Evolutionary conservation across 2,888 invertebrate species (phyloP), one percentile per base, ranked within the genome.

Genomic region (Noctuana brunneofusca): DNA sequence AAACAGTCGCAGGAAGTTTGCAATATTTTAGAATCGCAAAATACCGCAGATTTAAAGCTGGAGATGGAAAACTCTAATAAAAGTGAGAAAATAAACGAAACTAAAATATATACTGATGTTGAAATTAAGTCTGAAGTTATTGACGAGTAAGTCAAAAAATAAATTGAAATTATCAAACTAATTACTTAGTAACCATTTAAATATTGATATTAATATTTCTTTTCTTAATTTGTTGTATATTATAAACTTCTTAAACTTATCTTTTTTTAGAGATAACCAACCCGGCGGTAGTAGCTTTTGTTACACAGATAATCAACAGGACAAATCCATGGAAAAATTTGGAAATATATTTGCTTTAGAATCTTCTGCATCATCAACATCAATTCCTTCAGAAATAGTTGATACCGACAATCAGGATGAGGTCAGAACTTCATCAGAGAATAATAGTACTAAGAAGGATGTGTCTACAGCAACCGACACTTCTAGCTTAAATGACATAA

Each of bases 81-180:
- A 24, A 72, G 72, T 35, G 85, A 85, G 66, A 79, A 72, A 70
- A 64, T 78, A 30, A 84, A 82, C 68, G 85, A 85, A 57, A 75
- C 81, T 12, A 68, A 75, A 52, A 71, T 86, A 16, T 76, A 78
- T 24, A 75, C 86, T 66, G 83, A 87, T 68, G 72, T 89, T 63
- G 88, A 86, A 71, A 81, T 91, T 71, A 91, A 91, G 66, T 73
- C 89, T n/a, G 90, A 91, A 75, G 76, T 78, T 43, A 75, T 90
- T 68, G 90, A 91, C 69, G 90, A 89, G 90, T 91, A 75, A 87
- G 90, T 84, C 16, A 67, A 49, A 30, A 43, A 9, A 11, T 8
- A 32, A 8, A 9, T n/a, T n/a, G n/a, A n/a, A n/a, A n/a, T n/a
- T n/a, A n/a, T n/a, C n/a, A n/a, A n/a, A n/a, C n/a, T n/a, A n/a